Conservation (phyloP, 2,888 invertebrate genomes). For the Heteropelma amictum region DNA sequence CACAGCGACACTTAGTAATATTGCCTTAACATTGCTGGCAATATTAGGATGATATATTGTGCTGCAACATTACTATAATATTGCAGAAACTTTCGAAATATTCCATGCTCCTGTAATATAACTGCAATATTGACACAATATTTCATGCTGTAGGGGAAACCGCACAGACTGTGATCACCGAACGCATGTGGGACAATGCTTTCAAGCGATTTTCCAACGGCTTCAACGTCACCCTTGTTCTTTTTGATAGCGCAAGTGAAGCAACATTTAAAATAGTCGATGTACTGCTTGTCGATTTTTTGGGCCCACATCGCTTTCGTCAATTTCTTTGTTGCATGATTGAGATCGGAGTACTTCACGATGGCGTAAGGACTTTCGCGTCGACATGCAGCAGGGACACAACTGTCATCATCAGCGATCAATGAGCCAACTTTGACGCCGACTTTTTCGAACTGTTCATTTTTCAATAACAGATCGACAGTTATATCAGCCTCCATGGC, state of each 20-base stretch:
- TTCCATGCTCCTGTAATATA: too few relatives aligned
- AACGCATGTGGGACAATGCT: slow-evolving; percentile 60
- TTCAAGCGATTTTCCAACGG: slow-evolving; percentile 43
- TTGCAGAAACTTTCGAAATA: too few relatives aligned
- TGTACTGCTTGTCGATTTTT: slow-evolving; percentile 34
- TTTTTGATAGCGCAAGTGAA: slow-evolving; percentile 50
- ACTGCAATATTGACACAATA: too few relatives aligned
- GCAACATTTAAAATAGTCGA: slow-evolving; percentile 59
- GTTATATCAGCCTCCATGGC: slow-evolving; percentile 62
- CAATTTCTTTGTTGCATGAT: slow-evolving; percentile 27
- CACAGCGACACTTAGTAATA: too few relatives aligned
- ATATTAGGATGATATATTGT: too few relatives aligned
- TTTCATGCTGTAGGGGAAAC: too few relatives aligned
- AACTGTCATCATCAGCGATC: slow-evolving; percentile 61
- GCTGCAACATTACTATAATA: too few relatives aligned
- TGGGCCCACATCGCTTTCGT: slow-evolving; percentile 24
- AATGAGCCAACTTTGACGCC: slow-evolving; percentile 48
- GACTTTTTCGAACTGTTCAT: slow-evolving; percentile 46
- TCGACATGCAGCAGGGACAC: slow-evolving; percentile 55
- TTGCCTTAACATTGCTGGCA: too few relatives aligned
- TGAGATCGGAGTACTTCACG: slow-evolving; percentile 46
- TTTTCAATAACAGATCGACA: slow-evolving; percentile 56
- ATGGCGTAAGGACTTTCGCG: slow-evolving; percentile 40
- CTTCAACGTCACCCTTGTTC: slow-evolving; percentile 39
- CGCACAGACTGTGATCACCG: slow-evolving; percentile 53